Base-by-base conservation (phyloP, 1,140 invertebrate genomes). In the Bombyx mandarina region DNA sequence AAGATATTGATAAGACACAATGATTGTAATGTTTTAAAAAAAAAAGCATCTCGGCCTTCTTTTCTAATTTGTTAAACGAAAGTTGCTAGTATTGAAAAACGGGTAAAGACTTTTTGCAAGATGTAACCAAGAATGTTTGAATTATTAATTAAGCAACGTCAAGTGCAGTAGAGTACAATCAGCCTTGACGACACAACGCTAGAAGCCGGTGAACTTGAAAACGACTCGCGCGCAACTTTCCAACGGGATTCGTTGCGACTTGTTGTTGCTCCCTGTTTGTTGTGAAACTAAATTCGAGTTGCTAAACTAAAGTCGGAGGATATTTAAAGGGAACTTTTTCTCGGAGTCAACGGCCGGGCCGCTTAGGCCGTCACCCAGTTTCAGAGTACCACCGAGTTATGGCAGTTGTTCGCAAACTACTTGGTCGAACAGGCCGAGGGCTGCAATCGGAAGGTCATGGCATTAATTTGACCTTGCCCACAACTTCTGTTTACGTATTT, bases 301-400 rank as follows among this genome's bases (percentile, higher is more conserved):
- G 79, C 79, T 85, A 80, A 84, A 86, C 83, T 86, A 81, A 83
- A 87, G 73, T 87, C 85, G 82, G 12, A 74, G 75, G 83, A 87
- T 87, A 85, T 87, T 87, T 85, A 87, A 87, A 87, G 80, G 69
- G 77, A 87, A 87, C 83, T 87, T 87, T 87, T 87, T 87, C 83
- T 79, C 82, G 79, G 74, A 87, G 83, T 87, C 83, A 87, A 87
- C 78, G 83, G 80, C 83, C 83, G 71, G 63, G 58, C 59, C 63
- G 63, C 57, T 77, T 78, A 73, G 78, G 79, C 76, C 81, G 84
- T 87, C 82, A 85, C 83, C 83, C 80, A 86, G 83, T 86, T 86
- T 81, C 76, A 70, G 80, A 83, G 82, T 80, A 81, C 79, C 77
- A 74, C 77, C 70, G 82, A 86, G 82, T 86, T 86, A 86, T 87